phyloP scores from a whole-genome alignment of 2,797 vertebrate genomes.

The Aeoliscus strigatus region DNA sequence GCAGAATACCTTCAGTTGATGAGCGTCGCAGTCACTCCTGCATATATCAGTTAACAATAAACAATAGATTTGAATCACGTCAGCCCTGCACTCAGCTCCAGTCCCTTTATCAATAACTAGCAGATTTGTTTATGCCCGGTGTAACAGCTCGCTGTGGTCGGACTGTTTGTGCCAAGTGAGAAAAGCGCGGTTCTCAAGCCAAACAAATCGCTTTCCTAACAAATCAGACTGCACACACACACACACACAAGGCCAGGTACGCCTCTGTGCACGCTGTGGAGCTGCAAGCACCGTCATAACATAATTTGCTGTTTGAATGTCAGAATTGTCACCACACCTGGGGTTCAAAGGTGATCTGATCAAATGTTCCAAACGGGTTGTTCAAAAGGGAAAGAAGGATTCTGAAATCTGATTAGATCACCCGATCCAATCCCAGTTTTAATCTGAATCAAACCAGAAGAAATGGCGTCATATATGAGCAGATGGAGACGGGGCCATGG shows the following conservation, averaged over 20 bases:
- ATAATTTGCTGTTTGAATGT: no score
- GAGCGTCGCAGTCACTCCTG: slow-evolving; percentile 3
- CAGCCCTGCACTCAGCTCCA: slow-evolving; percentile 26
- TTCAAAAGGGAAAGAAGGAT: no score
- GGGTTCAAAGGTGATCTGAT: no score
- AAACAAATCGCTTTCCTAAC: slow-evolving; percentile 39
- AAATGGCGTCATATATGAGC: no score
- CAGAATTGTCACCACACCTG: no score
- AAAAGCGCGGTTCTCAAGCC: slow-evolving; percentile 40
- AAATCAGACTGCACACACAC: slow-evolving; percentile 51
- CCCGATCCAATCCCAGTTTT: no score
- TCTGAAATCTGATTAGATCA: no score
- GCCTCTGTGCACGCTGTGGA: slow-evolving; percentile 28
- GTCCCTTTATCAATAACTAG: slow-evolving; percentile 41
- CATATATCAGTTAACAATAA: slow-evolving; percentile 33
- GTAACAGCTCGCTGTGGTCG: slow-evolving; percentile 49
- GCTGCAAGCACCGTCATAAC: slow-evolving; percentile 37
- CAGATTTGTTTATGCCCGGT: slow-evolving; percentile 43
- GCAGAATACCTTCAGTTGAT: no score
- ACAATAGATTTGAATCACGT: slow-evolving; percentile 43
- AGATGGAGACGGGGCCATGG: no score
- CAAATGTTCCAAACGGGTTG: no score
- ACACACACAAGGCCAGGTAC: slow-evolving; percentile 40
- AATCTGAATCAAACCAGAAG: no score
- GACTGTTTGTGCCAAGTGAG: slow-evolving; percentile 41